These are phyloP conservation scores for Tapirus indicus DNA, from an alignment of 2,797 vertebrate species.

Conservation along the genomic window DNA sequence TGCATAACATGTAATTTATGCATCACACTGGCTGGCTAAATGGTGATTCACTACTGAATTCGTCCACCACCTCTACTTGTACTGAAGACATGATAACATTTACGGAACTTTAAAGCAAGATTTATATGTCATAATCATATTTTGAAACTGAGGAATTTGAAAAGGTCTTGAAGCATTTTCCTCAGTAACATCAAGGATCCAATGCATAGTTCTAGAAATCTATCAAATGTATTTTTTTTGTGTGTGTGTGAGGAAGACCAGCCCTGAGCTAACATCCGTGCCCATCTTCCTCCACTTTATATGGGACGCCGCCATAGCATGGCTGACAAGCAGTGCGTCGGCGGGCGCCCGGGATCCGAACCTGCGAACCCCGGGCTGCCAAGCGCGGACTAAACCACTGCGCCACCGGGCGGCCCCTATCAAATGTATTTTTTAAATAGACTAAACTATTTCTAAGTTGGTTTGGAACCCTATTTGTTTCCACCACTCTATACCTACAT, in stretches of 20 bases:
- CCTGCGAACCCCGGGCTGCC: no score
- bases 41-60: slow-evolving; percentile 16
- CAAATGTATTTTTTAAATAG: slow-evolving; percentile 14
- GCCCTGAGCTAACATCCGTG: no score
- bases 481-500: neutral
- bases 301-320: no score
- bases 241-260: no score
- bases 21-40: neutral
- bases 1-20: neutral
- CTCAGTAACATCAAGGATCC: slow-evolving; percentile 29
- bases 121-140: neutral
- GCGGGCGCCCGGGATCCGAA: no score
- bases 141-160: slow-evolving; percentile 50
- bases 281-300: no score
- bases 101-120: slow-evolving; percentile 23
- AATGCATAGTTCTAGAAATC: slow-evolving; percentile 35
- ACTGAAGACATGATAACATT: neutral
- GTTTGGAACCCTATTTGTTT: slow-evolving; percentile 30
- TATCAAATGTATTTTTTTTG: neutral
- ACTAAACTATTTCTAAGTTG: slow-evolving; percentile 1
- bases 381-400: no score
- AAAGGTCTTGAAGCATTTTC: slow-evolving; percentile 4
- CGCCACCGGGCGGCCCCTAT: neutral
- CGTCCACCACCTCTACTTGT: neutral
- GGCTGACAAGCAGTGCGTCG: no score